Conservation (phyloP, 2,113 vertebrate species). For the Oncorhynchus masou region DNA sequence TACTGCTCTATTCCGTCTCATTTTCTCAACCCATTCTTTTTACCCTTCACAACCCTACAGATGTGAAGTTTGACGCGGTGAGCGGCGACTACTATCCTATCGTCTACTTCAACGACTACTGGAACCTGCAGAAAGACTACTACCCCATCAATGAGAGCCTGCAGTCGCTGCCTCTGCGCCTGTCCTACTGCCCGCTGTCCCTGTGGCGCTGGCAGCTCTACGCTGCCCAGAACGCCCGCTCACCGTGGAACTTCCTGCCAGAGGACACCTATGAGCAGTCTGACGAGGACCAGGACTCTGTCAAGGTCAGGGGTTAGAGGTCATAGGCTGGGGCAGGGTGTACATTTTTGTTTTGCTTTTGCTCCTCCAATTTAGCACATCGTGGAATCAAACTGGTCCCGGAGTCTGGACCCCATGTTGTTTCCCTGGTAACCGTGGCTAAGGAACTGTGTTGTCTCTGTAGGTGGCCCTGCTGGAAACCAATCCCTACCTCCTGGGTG, state of each 20-base stretch:
- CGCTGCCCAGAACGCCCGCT: conserved; percentile 87
- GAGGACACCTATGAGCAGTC: conserved; percentile 94
- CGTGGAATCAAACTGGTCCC: no score
- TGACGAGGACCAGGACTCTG: conserved; percentile 93
- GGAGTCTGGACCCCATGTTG: no score
- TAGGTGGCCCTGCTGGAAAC: conserved; percentile 92
- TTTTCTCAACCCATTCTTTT: neutral
- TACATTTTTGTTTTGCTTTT: no score
- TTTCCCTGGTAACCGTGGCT: neutral
- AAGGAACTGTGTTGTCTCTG: conserved; percentile 19
- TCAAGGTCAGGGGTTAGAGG: conserved; percentile 78
- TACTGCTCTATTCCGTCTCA: neutral
- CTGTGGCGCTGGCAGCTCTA: conserved; percentile 97
- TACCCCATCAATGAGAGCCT: conserved; percentile 87
- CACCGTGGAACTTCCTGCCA: conserved; percentile 91
- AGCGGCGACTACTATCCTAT: conserved; percentile 96
- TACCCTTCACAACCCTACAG: conserved; percentile 56
- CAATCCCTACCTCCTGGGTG: conserved; percentile 88
- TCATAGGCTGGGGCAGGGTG: neutral
- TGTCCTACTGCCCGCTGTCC: conserved; percentile 87
- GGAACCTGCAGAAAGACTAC: conserved; percentile 97
- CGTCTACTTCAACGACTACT: conserved; percentile 96
- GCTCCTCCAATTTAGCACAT: no score
- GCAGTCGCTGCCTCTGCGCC: conserved; percentile 79
- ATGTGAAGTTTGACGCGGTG: conserved; percentile 92